Evolutionary conservation across 1,140 invertebrate species (phyloP).

Genomic region (Bombus terrestris): DNA sequence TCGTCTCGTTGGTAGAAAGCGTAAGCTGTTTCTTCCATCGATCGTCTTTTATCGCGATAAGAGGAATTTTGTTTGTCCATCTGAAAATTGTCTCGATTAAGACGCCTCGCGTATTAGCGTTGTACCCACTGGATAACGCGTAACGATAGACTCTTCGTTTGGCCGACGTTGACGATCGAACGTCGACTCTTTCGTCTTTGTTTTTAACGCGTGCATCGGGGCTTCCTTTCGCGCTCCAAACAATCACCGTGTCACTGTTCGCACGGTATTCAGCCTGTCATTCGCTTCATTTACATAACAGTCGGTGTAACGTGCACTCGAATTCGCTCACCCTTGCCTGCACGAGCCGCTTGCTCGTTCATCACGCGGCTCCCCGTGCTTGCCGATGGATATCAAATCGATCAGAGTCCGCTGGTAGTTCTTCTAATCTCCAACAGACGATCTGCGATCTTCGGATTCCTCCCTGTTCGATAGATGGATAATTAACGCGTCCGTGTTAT

Average conservation of each 20-base stretch:
- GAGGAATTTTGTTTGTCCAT: too few species aligned
- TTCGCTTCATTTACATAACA: slow-evolving; percentile 45
- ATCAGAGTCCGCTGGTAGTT: background rate
- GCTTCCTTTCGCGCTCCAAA: slow-evolving; percentile 20
- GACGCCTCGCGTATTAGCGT: too few species aligned
- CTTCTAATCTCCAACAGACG: background rate
- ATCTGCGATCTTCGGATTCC: background rate
- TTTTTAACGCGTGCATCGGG: background rate
- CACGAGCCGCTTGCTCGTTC: slow-evolving; percentile 29
- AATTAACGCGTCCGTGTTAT: background rate
- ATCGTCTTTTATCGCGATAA: too few species aligned
- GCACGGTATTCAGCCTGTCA: slow-evolving; percentile 36
- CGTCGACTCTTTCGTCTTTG: background rate
- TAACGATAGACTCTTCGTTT: background rate
- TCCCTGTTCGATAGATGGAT: background rate
- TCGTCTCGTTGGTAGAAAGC: too few species aligned
- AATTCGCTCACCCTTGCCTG: slow-evolving; percentile 31
- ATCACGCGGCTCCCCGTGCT: slow-evolving; percentile 8
- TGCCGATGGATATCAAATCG: slow-evolving; percentile 31
- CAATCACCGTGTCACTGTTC: slow-evolving; percentile 22
- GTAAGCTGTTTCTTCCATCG: too few species aligned
- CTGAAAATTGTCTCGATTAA: too few species aligned
- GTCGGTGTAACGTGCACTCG: slow-evolving; percentile 41
- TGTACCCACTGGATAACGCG: too few species aligned
- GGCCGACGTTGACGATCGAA: background rate